Evolutionary conservation across 2,113 vertebrate genomes (phyloP).

Genomic region (Dicerorhinus sumatrensis): DNA sequence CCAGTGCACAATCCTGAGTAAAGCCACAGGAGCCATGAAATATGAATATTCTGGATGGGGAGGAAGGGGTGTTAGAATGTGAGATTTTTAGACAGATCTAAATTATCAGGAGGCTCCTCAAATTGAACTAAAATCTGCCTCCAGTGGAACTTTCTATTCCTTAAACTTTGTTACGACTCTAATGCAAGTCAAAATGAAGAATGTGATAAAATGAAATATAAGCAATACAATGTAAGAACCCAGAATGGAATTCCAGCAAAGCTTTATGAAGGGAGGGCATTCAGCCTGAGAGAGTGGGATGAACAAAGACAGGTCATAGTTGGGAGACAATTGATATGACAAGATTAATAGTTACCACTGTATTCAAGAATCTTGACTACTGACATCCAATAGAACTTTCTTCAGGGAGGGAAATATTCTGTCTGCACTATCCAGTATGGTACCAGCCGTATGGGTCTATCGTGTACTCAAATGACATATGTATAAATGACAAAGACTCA

Average conservation of each 20-base stretch:
- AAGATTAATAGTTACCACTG: background rate
- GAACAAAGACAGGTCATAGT: background rate
- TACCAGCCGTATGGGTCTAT: background rate
- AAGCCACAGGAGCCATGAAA: background rate
- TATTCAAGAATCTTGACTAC: slow-evolving; percentile 12
- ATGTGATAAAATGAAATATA: background rate
- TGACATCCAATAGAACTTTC: background rate
- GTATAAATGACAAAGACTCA: background rate
- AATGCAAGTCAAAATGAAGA: slow-evolving; percentile 14
- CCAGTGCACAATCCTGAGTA: background rate
- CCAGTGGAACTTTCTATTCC: background rate
- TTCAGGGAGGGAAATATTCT: background rate
- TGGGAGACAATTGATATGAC: background rate
- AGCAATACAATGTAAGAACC: background rate
- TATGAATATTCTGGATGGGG: background rate
- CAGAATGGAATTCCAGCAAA: background rate
- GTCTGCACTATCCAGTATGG: background rate
- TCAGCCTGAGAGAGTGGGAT: background rate
- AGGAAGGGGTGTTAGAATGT: background rate
- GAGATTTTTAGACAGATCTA: background rate
- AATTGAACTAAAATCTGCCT: background rate
- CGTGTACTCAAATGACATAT: background rate
- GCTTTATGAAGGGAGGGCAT: background rate
- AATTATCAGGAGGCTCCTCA: background rate
- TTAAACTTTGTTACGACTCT: background rate